Conservation (phyloP, 1,140 invertebrate genomes). For the Rhysida immarginata region DNA sequence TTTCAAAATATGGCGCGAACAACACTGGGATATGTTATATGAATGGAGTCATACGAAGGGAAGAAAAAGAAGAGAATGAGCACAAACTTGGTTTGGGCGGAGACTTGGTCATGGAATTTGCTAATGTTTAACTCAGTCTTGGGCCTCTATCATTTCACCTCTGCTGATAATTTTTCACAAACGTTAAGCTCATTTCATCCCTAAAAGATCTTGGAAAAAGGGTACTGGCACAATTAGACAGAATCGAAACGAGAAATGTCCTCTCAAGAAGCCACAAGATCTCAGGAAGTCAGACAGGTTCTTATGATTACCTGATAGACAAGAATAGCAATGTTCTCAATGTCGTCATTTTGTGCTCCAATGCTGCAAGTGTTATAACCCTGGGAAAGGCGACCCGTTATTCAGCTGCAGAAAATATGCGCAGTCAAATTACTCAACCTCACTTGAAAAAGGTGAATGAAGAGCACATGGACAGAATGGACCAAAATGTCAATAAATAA, state of each 20-base stretch:
- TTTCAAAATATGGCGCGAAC: slow-evolving; percentile 14
- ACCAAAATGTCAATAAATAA: slow-evolving; percentile 24
- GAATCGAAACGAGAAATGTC: neutral
- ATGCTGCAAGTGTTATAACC: slow-evolving; percentile 14
- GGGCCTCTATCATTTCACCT: neutral
- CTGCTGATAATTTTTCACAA: slow-evolving; percentile 7
- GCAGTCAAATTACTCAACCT: slow-evolving; percentile 19
- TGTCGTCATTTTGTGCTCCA: slow-evolving; percentile 16
- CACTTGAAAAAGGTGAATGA: slow-evolving; percentile 18
- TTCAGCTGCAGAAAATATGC: slow-evolving; percentile 10
- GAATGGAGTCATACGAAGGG: neutral
- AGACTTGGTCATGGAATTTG: neutral
- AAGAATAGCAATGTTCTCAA: slow-evolving; percentile 15
- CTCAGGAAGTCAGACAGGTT: neutral
- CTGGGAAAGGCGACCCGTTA: slow-evolving; percentile 12
- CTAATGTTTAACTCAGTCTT: neutral
- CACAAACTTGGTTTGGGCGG: slow-evolving; percentile 1
- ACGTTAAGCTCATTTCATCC: neutral
- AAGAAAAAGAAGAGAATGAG: neutral
- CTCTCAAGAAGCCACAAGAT: neutral
- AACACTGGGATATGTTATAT: neutral
- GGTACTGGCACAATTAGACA: slow-evolving; percentile 1
- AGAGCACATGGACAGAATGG: slow-evolving; percentile 19
- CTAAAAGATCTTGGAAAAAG: neutral
- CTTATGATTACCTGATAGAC: neutral